A percentile compares a stretch with the other conserved stretches of the same genome.
These are phyloP conservation scores for Ciconia boyciana DNA, from an alignment of 2,113 vertebrate species.

Conservation along the genomic window DNA sequence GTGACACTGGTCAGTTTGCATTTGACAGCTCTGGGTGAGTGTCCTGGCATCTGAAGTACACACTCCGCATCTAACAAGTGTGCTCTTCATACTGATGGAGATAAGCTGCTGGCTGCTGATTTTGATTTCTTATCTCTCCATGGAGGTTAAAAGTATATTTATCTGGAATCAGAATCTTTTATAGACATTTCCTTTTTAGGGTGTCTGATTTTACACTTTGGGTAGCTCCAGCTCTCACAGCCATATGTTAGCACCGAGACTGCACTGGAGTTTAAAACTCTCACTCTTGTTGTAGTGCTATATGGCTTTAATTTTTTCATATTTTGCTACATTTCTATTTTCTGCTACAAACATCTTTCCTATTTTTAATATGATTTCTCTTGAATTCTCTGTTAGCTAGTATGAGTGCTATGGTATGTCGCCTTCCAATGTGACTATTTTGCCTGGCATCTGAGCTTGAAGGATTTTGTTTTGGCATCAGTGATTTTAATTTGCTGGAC, in stretches of 20 bases:
- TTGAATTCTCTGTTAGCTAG: background rate
- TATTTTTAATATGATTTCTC: background rate
- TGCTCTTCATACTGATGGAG: background rate
- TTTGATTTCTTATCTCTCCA: background rate
- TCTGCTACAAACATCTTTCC: background rate
- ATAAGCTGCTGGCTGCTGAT: background rate
- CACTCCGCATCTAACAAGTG: no score
- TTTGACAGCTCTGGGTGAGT: background rate
- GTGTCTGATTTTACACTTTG: background rate
- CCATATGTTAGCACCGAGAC: background rate
- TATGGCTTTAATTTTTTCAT: background rate
- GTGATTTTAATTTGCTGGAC: background rate
- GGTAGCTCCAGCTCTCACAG: background rate
- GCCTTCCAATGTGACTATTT: background rate
- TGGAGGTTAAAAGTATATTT: background rate
- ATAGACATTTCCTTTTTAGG: background rate
- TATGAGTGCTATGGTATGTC: background rate
- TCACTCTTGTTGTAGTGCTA: background rate
- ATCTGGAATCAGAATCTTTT: background rate
- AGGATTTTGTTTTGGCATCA: background rate
- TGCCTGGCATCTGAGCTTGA: background rate
- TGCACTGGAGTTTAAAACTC: background rate
- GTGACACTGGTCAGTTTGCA: fast-evolving
- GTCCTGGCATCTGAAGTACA: background rate
- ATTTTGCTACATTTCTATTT: constrained; percentile 8